A percentile compares a stretch with the other conserved stretches of the same genome.
Conservation (phyloP, 2,888 invertebrate species). For the Acleris literana region DNA sequence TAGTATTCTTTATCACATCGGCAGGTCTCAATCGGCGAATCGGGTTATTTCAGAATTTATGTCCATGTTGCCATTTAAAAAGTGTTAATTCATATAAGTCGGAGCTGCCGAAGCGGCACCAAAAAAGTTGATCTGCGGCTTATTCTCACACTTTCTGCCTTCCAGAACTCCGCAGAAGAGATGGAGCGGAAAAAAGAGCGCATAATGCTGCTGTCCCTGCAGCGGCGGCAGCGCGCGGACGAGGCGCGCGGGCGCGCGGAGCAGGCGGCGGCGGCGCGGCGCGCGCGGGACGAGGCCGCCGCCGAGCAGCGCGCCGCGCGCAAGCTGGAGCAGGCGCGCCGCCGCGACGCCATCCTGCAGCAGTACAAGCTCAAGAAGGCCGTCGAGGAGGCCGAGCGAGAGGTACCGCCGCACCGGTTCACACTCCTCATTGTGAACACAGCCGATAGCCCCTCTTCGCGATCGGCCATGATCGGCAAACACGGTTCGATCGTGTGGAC, state of each 20-base stretch:
- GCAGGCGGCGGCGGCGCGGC: constrained; percentile 89
- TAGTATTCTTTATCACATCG: too few species aligned
- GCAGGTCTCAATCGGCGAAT: too few species aligned
- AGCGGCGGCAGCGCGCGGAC: constrained; percentile 95
- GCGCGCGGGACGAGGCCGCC: constrained; percentile 90
- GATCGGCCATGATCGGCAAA: too few species aligned
- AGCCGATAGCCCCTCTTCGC: too few species aligned
- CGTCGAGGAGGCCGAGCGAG: constrained; percentile 94
- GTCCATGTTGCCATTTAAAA: too few species aligned
- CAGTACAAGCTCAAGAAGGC: constrained; percentile 97
- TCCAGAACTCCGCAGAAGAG: constrained; percentile 92
- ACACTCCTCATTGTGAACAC: too few species aligned
- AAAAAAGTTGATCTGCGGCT: too few species aligned
- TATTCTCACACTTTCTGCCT: constrained; percentile 4
- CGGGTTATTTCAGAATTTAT: too few species aligned
- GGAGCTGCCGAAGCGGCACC: too few species aligned
- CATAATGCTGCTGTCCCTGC: constrained; percentile 94
- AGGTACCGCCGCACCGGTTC: constrained; percentile 85
- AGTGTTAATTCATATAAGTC: too few species aligned
- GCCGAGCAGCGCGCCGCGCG: constrained; percentile 89
- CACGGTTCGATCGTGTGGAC: too few species aligned
- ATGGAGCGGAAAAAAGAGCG: constrained; percentile 97
- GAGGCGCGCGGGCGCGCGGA: constrained; percentile 93
- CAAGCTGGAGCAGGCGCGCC: constrained; percentile 93
- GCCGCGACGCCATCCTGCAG: constrained; percentile 94